A percentile compares a stretch with the other conserved stretches of the same genome.
phyloP scores from a whole-genome alignment of 2,797 vertebrate species.

The Lerista edwardsae region DNA sequence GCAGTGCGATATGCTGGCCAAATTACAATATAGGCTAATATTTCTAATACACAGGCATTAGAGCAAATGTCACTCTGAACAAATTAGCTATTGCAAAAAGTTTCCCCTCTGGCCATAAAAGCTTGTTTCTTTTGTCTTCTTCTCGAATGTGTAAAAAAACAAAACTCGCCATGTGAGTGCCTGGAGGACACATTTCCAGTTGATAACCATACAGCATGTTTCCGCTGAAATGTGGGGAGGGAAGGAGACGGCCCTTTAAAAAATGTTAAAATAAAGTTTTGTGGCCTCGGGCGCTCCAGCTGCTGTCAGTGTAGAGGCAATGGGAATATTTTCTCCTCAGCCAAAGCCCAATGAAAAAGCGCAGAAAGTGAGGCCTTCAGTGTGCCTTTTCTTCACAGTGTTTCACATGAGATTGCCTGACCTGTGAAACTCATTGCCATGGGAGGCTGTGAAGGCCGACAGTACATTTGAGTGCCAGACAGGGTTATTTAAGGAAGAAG shows the following conservation, averaged over 20 bases:
- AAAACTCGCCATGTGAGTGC: slow-evolving; percentile 58
- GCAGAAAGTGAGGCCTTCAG: neutral
- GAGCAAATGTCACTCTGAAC: slow-evolving; percentile 74
- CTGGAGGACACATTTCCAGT: slow-evolving; percentile 66
- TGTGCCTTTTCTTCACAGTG: slow-evolving; percentile 13
- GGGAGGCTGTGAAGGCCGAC: neutral
- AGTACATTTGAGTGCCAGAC: neutral
- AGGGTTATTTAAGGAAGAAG: slow-evolving; percentile 1
- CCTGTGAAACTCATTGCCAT: slow-evolving; percentile 1
- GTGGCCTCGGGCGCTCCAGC: slow-evolving; percentile 67
- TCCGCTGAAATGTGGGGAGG: slow-evolving; percentile 35
- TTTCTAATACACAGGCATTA: slow-evolving; percentile 63
- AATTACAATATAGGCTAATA: slow-evolving; percentile 65
- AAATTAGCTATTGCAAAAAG: slow-evolving; percentile 70
- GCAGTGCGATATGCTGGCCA: slow-evolving; percentile 55
- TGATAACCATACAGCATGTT: slow-evolving; percentile 55
- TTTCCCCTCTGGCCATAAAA: slow-evolving; percentile 73
- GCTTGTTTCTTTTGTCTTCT: slow-evolving; percentile 71
- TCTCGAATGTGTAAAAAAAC: slow-evolving; percentile 68
- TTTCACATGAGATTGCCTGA: neutral
- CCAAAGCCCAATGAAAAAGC: slow-evolving; percentile 41
- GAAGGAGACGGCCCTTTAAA: neutral
- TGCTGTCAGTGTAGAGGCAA: slow-evolving; percentile 42
- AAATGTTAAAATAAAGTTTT: slow-evolving; percentile 62
- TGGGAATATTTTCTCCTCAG: slow-evolving; percentile 42